Conservation (phyloP, 2,113 vertebrate genomes). For the Prunella fulvescens region DNA sequence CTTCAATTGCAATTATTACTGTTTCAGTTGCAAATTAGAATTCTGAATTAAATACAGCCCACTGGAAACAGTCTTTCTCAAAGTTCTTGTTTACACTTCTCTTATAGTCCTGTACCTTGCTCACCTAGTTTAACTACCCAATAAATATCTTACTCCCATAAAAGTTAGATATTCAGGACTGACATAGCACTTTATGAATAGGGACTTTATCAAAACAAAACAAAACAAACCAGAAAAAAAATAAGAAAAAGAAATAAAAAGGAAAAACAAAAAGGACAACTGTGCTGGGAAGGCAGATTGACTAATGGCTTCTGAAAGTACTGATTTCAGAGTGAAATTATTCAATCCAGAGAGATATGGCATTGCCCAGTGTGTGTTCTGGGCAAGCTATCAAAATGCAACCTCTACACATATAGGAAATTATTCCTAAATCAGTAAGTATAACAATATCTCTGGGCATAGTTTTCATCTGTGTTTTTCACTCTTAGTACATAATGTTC, state of each 20-base stretch:
- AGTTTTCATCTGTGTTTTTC: neutral
- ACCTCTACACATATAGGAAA: neutral
- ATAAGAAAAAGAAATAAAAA: neutral
- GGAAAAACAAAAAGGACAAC: neutral
- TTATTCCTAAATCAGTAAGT: neutral
- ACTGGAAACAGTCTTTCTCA: neutral
- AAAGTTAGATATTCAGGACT: neutral
- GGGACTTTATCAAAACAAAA: neutral
- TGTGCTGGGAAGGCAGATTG: neutral
- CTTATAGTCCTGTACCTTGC: neutral
- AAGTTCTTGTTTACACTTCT: slow-evolving; percentile 1
- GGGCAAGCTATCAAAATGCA: slow-evolving; percentile 24
- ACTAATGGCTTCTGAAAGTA: neutral
- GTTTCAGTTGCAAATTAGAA: neutral
- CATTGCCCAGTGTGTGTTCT: neutral
- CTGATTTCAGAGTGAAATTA: neutral
- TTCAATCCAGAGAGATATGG: neutral
- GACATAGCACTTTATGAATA: neutral
- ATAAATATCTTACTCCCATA: neutral
- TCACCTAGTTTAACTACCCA: neutral
- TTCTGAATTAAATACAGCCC: neutral
- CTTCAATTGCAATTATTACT: neutral
- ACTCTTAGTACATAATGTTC: neutral
- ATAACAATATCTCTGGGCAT: neutral
- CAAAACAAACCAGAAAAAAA: neutral